These are phyloP conservation scores for Octodonta nipae DNA, from an alignment of 2,888 invertebrate genomes.

Conservation along the genomic window DNA sequence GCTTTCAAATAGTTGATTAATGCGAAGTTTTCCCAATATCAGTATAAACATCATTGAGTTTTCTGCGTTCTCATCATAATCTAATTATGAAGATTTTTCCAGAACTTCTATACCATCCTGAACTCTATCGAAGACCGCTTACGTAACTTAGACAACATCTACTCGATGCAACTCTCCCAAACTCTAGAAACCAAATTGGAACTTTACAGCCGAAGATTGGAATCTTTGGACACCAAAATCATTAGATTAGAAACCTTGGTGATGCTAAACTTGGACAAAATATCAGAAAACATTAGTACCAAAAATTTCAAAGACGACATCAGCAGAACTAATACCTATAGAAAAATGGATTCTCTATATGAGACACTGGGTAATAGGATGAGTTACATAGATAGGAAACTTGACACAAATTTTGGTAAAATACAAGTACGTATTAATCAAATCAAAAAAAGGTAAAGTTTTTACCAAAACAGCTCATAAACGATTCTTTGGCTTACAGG, in stretches of 20 bases:
- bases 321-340: constrained; percentile 29
- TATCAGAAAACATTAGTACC: constrained; percentile 32
- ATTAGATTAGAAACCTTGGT: constrained; percentile 32
- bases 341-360: constrained; percentile 35
- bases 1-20: no score
- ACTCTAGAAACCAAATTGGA: constrained; percentile 34
- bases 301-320: constrained; percentile 35
- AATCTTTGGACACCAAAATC: constrained; percentile 32
- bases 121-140: constrained; percentile 33
- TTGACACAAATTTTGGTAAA: constrained; percentile 29
- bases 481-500: constrained; percentile 24
- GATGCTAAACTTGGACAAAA: constrained; percentile 30
- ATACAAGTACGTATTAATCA: constrained; percentile 27
- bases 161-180: constrained; percentile 29
- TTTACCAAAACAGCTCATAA: no score
- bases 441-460: no score
- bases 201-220: constrained; percentile 34
- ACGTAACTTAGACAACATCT: constrained; percentile 29
- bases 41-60: no score
- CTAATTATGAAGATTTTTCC: constrained; percentile 10
- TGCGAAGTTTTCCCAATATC: no score
- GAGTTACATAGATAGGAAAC: constrained; percentile 30
- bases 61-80: neutral
- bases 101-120: constrained; percentile 29
- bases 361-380: constrained; percentile 34